A percentile compares a stretch with the other conserved stretches of the same genome.
Conservation (phyloP, 2,797 vertebrate genomes). For the Helostoma temminkii region DNA sequence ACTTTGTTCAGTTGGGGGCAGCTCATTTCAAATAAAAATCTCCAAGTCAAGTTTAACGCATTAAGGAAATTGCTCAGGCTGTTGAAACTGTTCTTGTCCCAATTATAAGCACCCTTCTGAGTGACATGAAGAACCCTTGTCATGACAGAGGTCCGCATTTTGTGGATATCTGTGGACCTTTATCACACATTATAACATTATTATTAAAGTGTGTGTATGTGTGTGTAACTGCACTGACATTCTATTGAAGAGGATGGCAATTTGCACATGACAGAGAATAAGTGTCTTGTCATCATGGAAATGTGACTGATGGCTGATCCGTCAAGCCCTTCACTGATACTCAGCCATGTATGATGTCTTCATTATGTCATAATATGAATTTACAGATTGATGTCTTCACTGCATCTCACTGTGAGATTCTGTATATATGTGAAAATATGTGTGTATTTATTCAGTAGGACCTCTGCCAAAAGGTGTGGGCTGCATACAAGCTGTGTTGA, state of each 20-base stretch:
- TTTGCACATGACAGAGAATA: slow-evolving; percentile 44
- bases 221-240: slow-evolving; percentile 8
- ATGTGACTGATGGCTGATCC: slow-evolving; percentile 71
- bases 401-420: slow-evolving; percentile 3
- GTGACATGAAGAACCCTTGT: slow-evolving; percentile 26
- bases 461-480: slow-evolving; percentile 25
- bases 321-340: slow-evolving; percentile 44
- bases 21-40: slow-evolving; percentile 32
- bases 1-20: slow-evolving; percentile 6
- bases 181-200: slow-evolving; percentile 38
- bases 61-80: slow-evolving; percentile 20
- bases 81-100: slow-evolving; percentile 10
- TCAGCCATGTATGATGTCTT: slow-evolving; percentile 68
- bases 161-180: slow-evolving; percentile 29
- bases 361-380: slow-evolving; percentile 43
- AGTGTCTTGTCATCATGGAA: slow-evolving; percentile 61
- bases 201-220: slow-evolving; percentile 26
- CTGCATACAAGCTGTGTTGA: slow-evolving; percentile 39
- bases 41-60: slow-evolving; percentile 31
- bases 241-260: slow-evolving; percentile 28
- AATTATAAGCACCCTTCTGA: slow-evolving; percentile 30
- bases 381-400: slow-evolving; percentile 41
- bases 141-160: slow-evolving; percentile 21
- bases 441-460: neutral
- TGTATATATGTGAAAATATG: neutral